A percentile compares a stretch with the other conserved stretches of the same genome.
phyloP scores from a whole-genome alignment of 2,113 vertebrate species.

The Cisticola juncidis region DNA sequence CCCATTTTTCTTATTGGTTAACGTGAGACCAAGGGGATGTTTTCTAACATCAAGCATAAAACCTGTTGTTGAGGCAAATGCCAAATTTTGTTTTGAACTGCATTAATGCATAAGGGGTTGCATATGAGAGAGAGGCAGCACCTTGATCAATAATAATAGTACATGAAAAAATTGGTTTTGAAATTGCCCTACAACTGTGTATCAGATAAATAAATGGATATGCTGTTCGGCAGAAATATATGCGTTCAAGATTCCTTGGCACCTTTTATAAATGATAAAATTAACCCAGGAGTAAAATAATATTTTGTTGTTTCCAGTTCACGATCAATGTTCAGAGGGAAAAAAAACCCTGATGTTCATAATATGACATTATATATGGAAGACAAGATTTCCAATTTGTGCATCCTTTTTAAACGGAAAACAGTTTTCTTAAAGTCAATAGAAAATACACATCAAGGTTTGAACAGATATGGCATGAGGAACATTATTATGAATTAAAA shows the following conservation, averaged over 20 bases:
- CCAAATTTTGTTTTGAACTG: slow-evolving; percentile 45
- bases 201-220: slow-evolving; percentile 35
- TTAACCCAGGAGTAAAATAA: slow-evolving; percentile 52
- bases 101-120: slow-evolving; percentile 44
- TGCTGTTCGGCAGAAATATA: slow-evolving; percentile 19
- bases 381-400: slow-evolving; percentile 38
- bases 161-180: slow-evolving; percentile 40
- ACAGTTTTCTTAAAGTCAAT: slow-evolving; percentile 20
- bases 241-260: slow-evolving; percentile 17
- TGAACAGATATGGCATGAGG: slow-evolving; percentile 55
- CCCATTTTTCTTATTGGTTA: slow-evolving; percentile 50
- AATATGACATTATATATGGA: neutral
- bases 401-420: slow-evolving; percentile 51
- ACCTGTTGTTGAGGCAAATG: slow-evolving; percentile 31
- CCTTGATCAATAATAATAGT: slow-evolving; percentile 46
- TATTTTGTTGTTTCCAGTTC: slow-evolving; percentile 17
- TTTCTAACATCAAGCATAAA: slow-evolving; percentile 5
- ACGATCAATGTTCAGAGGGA: neutral
- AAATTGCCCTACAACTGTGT: slow-evolving; percentile 34
- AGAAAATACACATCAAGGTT: slow-evolving; percentile 61
- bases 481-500: slow-evolving; percentile 71
- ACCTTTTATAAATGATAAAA: slow-evolving; percentile 17
- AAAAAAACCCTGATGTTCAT: neutral
- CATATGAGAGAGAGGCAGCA: slow-evolving; percentile 45
- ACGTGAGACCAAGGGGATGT: slow-evolving; percentile 60